A percentile compares a stretch with the other conserved stretches of the same genome.
These are phyloP conservation scores for Poecilia latipinna DNA, from an alignment of 2,113 vertebrate species.

Conservation along the genomic window DNA sequence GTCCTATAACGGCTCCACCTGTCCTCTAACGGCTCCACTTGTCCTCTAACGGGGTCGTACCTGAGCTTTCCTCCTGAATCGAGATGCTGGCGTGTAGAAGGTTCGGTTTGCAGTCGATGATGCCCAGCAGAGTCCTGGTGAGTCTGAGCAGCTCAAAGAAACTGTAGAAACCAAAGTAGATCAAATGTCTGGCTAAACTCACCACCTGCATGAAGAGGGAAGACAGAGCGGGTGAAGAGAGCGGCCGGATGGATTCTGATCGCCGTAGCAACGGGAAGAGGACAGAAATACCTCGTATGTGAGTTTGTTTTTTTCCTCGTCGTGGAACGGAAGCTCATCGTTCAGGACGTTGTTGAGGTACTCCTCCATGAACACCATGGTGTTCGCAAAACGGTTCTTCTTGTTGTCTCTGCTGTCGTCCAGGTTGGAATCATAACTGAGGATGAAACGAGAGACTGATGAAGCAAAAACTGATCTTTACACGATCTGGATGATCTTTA, in stretches of 20 bases:
- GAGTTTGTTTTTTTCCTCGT: conserved; percentile 97
- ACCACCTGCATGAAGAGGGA: conserved; percentile 83
- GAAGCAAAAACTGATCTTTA: not conserved
- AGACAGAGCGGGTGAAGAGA: rapidly evolving
- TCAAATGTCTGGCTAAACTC: conserved; percentile 94
- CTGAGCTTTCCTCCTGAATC: conserved; percentile 84
- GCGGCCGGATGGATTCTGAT: too few species aligned
- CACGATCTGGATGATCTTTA: too few species aligned
- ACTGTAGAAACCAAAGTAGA: conserved; percentile 99
- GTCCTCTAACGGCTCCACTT: too few species aligned
- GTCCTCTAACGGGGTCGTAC: conserved; percentile 58
- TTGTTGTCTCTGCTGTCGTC: conserved; percentile 93
- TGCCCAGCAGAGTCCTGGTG: conserved; percentile 92
- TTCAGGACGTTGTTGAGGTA: conserved; percentile 95
- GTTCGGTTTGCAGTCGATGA: conserved; percentile 94
- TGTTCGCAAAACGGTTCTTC: conserved; percentile 96
- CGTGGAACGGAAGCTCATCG: conserved; percentile 92
- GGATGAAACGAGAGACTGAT: not conserved
- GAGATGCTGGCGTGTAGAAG: conserved; percentile 68
- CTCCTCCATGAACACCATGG: conserved; percentile 98
- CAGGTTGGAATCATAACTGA: conserved; percentile 96
- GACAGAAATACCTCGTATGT: conserved; percentile 88
- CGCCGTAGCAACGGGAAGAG: not conserved
- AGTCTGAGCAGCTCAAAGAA: conserved; percentile 95
- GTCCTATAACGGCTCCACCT: too few species aligned